These are phyloP conservation scores for Misgurnus mizolepis DNA, from an alignment of 2,113 vertebrate species.

Conservation along the genomic window DNA sequence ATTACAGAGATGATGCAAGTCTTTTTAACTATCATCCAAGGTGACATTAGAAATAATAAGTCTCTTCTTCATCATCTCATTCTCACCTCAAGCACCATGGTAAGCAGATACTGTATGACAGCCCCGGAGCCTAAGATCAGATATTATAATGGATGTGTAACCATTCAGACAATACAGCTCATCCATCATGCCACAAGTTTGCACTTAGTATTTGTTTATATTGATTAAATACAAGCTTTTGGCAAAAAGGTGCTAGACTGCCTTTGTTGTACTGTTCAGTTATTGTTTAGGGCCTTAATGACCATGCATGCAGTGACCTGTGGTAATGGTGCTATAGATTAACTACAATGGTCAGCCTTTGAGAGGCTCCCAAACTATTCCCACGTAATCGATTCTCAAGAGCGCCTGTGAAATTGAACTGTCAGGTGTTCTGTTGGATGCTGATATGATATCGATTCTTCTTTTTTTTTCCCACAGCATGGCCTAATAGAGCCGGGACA, in stretches of 20 bases:
- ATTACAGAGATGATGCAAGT: constrained; percentile 51
- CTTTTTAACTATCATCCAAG: constrained; percentile 45
- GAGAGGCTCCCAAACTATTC: constrained; percentile 72
- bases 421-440: constrained; percentile 74
- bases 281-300: constrained; percentile 68
- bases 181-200: not conserved
- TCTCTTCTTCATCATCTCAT: not conserved
- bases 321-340: constrained; percentile 69
- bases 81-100: not conserved
- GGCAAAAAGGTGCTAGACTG: constrained; percentile 53
- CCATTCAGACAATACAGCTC: not conserved
- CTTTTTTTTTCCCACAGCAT: constrained; percentile 60
- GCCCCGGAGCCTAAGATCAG: not conserved
- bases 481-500: constrained; percentile 48
- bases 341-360: constrained; percentile 59
- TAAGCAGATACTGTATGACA: not conserved
- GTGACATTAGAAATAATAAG: not conserved
- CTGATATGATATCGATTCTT: constrained; percentile 84
- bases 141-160: constrained; percentile 14
- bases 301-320: constrained; percentile 59
- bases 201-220: constrained; percentile 24
- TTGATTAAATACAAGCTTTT: constrained; percentile 21
- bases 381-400: constrained; percentile 71
- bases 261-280: constrained; percentile 63
- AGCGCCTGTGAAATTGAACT: constrained; percentile 82